phyloP scores from a whole-genome alignment of 92 coral and sea anemone genomes.

The Palythoa caribaeorum region DNA sequence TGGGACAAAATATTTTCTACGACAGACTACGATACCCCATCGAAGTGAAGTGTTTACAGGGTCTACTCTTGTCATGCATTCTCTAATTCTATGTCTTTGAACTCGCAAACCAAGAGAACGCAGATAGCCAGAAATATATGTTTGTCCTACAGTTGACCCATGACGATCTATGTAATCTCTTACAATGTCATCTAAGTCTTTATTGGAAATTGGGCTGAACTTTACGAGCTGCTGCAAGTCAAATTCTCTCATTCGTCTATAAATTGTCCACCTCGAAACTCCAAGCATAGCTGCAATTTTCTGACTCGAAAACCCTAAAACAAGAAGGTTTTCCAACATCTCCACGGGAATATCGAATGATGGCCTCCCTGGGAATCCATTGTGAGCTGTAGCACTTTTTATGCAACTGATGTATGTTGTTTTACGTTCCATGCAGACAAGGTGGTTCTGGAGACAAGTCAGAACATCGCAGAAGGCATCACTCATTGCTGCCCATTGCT shows the following conservation, averaged over 20 bases:
- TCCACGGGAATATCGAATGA: slow-evolving; percentile 40
- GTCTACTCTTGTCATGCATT: slow-evolving; percentile 60
- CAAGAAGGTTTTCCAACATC: slow-evolving; percentile 46
- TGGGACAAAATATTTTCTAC: slow-evolving; percentile 60
- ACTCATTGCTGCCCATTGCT: slow-evolving; percentile 11
- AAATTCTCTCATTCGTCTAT: slow-evolving; percentile 43
- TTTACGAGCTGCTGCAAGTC: neutral
- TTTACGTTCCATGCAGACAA: slow-evolving; percentile 24
- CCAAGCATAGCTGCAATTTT: slow-evolving; percentile 51
- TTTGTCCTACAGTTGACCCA: slow-evolving; percentile 62
- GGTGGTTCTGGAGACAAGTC: slow-evolving; percentile 13
- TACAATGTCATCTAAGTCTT: slow-evolving; percentile 52
- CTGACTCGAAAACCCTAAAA: slow-evolving; percentile 40
- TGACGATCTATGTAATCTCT: slow-evolving; percentile 43
- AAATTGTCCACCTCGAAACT: slow-evolving; percentile 62
- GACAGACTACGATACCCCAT: slow-evolving; percentile 68
- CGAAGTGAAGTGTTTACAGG: slow-evolving; percentile 70
- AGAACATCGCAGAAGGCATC: slow-evolving; percentile 9
- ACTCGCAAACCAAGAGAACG: slow-evolving; percentile 60
- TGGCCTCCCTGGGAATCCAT: slow-evolving; percentile 21
- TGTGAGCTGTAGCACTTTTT: neutral
- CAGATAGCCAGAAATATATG: slow-evolving; percentile 59
- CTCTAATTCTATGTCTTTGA: slow-evolving; percentile 63
- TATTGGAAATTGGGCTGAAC: slow-evolving; percentile 41
- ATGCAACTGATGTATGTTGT: slow-evolving; percentile 28